These are phyloP conservation scores for Brachionus angularis DNA, from an alignment of 1,140 invertebrate genomes.

Conservation along the genomic window DNA sequence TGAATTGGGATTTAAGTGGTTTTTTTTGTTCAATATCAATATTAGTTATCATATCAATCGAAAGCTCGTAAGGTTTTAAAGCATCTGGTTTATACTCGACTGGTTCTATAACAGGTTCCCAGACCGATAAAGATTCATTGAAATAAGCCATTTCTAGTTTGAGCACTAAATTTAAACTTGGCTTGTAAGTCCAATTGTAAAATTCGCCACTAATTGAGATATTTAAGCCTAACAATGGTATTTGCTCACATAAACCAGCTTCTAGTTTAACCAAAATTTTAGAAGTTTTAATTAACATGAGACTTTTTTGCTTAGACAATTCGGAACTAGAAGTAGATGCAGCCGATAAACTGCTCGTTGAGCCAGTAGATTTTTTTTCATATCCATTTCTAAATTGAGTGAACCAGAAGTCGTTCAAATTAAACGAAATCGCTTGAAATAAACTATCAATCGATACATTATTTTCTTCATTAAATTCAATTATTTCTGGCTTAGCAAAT, in stretches of 20 bases:
- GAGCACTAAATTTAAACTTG: conserved; percentile 59
- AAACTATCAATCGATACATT: neutral
- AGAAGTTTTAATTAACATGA: neutral
- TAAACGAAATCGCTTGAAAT: conserved; percentile 19
- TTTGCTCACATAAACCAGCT: conserved; percentile 14
- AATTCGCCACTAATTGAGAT: conserved; percentile 9
- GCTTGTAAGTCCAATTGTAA: conserved; percentile 46
- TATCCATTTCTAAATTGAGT: neutral
- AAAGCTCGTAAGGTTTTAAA: conserved; percentile 22
- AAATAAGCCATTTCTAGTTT: conserved; percentile 70
- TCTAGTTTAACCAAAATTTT: conserved; percentile 38
- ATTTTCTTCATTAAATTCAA: conserved; percentile 3
- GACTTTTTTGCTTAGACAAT: neutral
- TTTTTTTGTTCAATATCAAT: conserved; percentile 15
- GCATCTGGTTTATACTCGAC: conserved; percentile 5
- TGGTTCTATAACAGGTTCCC: conserved; percentile 76
- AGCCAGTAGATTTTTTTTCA: neutral
- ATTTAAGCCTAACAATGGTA: conserved; percentile 28
- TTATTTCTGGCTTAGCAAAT: neutral
- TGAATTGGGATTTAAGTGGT: conserved; percentile 43
- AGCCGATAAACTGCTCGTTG: neutral
- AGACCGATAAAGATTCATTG: conserved; percentile 68
- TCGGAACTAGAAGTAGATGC: neutral
- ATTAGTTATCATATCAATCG: conserved; percentile 36
- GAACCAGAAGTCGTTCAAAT: conserved; percentile 30